phyloP scores from a whole-genome alignment of 2,888 invertebrate genomes.

The Amblyjoppa proteus region DNA sequence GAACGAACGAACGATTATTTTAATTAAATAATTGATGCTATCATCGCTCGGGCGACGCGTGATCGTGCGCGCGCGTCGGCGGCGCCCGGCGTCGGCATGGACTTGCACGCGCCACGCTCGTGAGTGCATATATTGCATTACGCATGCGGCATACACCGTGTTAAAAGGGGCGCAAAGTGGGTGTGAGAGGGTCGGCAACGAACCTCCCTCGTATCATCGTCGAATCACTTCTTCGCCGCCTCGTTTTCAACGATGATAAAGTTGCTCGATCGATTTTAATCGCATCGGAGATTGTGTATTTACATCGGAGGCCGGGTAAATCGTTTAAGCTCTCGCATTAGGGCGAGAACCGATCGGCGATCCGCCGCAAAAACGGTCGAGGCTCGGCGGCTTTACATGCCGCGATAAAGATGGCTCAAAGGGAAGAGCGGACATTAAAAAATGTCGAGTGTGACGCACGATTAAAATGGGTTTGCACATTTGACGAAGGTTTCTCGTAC shows the following conservation, averaged over 20 bases:
- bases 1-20: constrained; percentile 57
- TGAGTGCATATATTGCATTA: constrained; percentile 45
- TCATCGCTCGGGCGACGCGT: constrained; percentile 47
- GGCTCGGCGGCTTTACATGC: too few relatives aligned
- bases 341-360: not conserved
- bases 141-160: constrained; percentile 48
- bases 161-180: constrained; percentile 49
- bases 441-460: not conserved
- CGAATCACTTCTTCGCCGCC: constrained; percentile 15
- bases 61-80: constrained; percentile 24
- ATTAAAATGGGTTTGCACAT: not conserved
- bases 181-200: constrained; percentile 15
- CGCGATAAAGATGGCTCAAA: too few relatives aligned
- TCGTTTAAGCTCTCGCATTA: constrained; percentile 13
- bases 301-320: constrained; percentile 1
- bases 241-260: constrained; percentile 32
- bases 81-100: not conserved
- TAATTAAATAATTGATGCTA: constrained; percentile 68
- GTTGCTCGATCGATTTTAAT: not conserved
- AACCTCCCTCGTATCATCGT: constrained; percentile 17
- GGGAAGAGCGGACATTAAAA: too few relatives aligned
- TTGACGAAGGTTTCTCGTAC: not conserved
- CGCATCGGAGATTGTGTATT: constrained; percentile 23
- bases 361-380: not conserved
- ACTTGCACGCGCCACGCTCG: constrained; percentile 34